Base-by-base conservation (phyloP, 2,797 vertebrate genomes). In the Dendrocincla fuliginosa region DNA sequence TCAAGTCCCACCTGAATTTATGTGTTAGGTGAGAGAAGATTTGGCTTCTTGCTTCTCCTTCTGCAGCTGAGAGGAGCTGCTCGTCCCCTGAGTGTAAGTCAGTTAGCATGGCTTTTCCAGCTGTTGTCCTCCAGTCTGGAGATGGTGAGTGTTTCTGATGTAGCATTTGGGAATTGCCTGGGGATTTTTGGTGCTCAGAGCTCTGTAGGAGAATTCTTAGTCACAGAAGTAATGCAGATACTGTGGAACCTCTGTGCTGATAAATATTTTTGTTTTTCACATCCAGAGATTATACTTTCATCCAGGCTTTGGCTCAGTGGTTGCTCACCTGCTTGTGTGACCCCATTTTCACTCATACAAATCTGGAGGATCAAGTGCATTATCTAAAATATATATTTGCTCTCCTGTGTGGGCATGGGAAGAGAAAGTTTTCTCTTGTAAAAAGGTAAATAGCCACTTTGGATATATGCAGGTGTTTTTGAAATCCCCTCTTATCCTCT, bases 391-490 rank as follows among this genome's bases (percentile, higher is more conserved):
- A 44, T 9, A 28, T 4, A 30, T 57, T 76, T 81, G 24, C 22
- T 71, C 20, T 78, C 5, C n/a, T 75, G 8, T 19, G 47, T 65
- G 35, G 25, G 9, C 14, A n/a, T 13, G 9, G 41, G 30, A 42
- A 57, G 74, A 39, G 23, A 68, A 92, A 16, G 27, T 30, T 73
- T 89, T 39, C 13, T 71, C 4, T 64, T 33, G n/a, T 41, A 57
- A 71, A 74, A 71, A 83, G 50, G 32, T 64, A 37, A 75, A 73
- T 91, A 46, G 42, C 22, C 1, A 4, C 39, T 55, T 84, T 20
- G 35, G 12, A 8, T 90, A 46, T 68, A 89, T 55, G 53, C 19
- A 91, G 57, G 65, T 90, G 41, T 55, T 94, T 68, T 37, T 63
- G 18, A 67, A 84, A 69, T 82, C 23, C 5, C 12, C 16, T 80